Evolutionary conservation across 2,113 vertebrate species (phyloP).

Genomic region (Notarius lentiginosus): DNA sequence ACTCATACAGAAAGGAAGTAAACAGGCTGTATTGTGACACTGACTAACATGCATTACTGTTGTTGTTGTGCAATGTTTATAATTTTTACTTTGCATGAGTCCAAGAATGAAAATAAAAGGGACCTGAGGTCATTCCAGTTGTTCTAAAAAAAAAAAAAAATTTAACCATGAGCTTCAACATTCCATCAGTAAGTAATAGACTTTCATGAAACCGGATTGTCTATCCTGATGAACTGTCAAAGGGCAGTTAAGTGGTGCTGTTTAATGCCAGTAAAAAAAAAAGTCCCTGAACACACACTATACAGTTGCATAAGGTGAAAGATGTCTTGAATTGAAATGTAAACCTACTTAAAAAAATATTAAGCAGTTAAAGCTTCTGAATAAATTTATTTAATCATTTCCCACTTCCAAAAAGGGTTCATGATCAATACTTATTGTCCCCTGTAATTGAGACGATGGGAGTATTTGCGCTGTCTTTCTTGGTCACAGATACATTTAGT

Average conservation of each 20-base stretch:
- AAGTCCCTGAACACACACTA: conserved; percentile 51
- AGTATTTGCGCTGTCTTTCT: not conserved
- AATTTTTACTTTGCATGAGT: conserved; percentile 45
- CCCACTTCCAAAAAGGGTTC: not conserved
- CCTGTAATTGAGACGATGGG: not conserved
- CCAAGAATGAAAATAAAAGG: conserved; percentile 55
- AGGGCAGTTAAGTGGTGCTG: conserved; percentile 50
- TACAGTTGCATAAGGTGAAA: conserved; percentile 66
- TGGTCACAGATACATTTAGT: conserved; percentile 13
- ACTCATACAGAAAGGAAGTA: conserved; percentile 75
- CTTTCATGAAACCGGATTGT: conserved; percentile 49
- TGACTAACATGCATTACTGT: conserved; percentile 61
- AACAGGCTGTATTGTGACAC: conserved; percentile 78
- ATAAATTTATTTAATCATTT: not conserved
- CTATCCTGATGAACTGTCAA: conserved; percentile 43
- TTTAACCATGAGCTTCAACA: conserved; percentile 55
- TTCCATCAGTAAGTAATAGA: conserved; percentile 60
- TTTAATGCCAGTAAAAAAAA: conserved; percentile 53
- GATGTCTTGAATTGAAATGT: conserved; percentile 61
- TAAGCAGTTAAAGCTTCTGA: conserved; percentile 2
- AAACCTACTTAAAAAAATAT: conserved; percentile 56
- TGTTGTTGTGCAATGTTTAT: conserved; percentile 53
- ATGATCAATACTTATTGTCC: conserved; percentile 14
- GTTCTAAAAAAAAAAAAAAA: conserved; percentile 22
- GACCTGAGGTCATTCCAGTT: conserved; percentile 56